Percentiles rank a stretch among this genome's conserved stretches.
phyloP scores from a whole-genome alignment of 2,113 vertebrate genomes.

The Oreotrochilus melanogaster region DNA sequence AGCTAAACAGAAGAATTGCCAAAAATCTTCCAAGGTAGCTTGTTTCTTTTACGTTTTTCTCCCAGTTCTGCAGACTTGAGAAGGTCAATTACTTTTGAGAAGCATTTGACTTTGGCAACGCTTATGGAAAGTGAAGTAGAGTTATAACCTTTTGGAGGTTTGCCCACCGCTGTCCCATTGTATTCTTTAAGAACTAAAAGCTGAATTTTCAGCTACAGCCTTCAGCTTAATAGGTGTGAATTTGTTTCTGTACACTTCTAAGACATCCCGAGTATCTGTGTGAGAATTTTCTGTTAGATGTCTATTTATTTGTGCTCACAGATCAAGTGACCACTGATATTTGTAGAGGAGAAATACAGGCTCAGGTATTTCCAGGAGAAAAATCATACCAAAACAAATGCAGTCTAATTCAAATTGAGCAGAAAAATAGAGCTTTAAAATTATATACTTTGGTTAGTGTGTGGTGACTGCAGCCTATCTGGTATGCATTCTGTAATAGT shows the following conservation, averaged over 20 bases:
- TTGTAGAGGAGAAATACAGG: constrained; percentile 18
- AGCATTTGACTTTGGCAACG: constrained; percentile 61
- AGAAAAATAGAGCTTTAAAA: constrained; percentile 52
- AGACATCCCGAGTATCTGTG: background rate
- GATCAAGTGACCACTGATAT: constrained; percentile 22
- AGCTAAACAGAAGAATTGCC: constrained; percentile 63
- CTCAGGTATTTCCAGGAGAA: constrained; percentile 64
- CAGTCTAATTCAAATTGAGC: constrained; percentile 48
- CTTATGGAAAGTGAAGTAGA: constrained; percentile 55
- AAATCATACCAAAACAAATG: constrained; percentile 55
- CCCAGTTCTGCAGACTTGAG: constrained; percentile 53
- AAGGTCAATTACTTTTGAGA: constrained; percentile 66
- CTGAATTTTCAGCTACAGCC: constrained; percentile 48
- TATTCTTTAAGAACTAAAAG: constrained; percentile 33
- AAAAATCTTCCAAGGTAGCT: constrained; percentile 69
- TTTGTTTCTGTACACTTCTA: constrained; percentile 33
- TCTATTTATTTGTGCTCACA: constrained; percentile 51
- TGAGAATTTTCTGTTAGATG: constrained; percentile 20
- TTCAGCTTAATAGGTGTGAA: constrained; percentile 42
- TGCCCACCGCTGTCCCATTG: constrained; percentile 60
- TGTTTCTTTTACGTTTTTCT: constrained; percentile 69
- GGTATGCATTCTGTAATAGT: constrained; percentile 42
- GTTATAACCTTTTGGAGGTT: constrained; percentile 60
- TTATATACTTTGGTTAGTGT: constrained; percentile 35
- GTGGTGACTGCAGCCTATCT: constrained; percentile 50